phyloP scores from a whole-genome alignment of 2,797 vertebrate genomes.

The Lagodon rhomboides region DNA sequence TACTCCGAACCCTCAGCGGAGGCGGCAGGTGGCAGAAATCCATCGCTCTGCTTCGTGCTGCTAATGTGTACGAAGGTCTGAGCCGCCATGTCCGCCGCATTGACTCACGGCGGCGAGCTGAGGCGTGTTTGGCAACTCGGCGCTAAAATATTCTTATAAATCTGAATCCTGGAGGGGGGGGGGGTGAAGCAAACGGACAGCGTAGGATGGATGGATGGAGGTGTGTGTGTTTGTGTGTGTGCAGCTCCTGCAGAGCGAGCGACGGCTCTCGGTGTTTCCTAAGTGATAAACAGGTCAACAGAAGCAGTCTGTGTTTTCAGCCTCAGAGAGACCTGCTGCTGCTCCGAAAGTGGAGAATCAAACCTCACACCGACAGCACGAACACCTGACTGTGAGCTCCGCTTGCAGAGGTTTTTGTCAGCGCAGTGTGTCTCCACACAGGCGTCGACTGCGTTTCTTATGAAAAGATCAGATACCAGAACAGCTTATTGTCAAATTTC shows the following conservation, averaged over 20 bases:
- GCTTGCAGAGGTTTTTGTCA: constrained; percentile 17
- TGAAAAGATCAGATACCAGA: not conserved
- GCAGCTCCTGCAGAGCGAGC: constrained; percentile 63
- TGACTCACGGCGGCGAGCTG: constrained; percentile 42
- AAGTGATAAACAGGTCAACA: constrained; percentile 95
- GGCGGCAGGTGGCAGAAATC: constrained; percentile 69
- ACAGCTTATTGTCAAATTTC: not conserved
- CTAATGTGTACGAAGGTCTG: constrained; percentile 67
- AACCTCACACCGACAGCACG: constrained; percentile 16
- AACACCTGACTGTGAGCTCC: constrained; percentile 32
- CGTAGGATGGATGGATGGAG: constrained; percentile 31
- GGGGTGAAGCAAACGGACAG: constrained; percentile 38
- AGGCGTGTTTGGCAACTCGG: constrained; percentile 60
- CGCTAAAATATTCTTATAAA: constrained; percentile 71
- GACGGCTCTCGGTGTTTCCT: constrained; percentile 87
- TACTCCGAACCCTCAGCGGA: constrained; percentile 83
- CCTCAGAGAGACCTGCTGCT: constrained; percentile 54
- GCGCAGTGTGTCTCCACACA: too few species aligned
- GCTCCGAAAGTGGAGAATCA: constrained; percentile 49
- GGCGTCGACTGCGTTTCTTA: not conserved
- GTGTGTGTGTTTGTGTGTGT: constrained; percentile 59
- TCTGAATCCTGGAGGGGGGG: constrained; percentile 88
- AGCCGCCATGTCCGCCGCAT: constrained; percentile 60
- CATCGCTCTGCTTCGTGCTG: constrained; percentile 59
- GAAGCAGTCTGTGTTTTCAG: constrained; percentile 83